Evolutionary conservation across 2,797 vertebrate species (phyloP).

Genomic region (Prionace glauca): DNA sequence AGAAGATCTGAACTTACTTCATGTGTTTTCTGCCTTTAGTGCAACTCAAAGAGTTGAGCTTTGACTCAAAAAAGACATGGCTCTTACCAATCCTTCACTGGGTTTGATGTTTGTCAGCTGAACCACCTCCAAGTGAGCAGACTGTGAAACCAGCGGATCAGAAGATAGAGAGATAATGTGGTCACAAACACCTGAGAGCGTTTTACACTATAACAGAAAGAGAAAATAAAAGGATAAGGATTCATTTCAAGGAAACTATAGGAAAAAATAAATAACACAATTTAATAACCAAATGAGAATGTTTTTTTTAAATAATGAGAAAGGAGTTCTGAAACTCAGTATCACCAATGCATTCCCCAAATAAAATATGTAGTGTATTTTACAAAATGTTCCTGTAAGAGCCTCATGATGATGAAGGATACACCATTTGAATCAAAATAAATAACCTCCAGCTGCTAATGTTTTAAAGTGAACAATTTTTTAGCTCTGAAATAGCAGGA

Average conservation of each 20-base stretch:
- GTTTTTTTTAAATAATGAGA: background rate
- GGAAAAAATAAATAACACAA: constrained; percentile 41
- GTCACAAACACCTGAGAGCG: constrained; percentile 90
- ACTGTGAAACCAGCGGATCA: constrained; percentile 95
- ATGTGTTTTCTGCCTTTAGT: background rate
- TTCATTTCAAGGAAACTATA: constrained; percentile 39
- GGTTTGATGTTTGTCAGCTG: constrained; percentile 94
- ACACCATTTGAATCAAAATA: background rate
- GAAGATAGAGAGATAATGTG: constrained; percentile 97
- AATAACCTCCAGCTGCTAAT: background rate
- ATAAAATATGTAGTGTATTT: background rate
- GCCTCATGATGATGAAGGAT: background rate
- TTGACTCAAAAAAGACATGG: constrained; percentile 38
- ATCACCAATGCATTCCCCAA: background rate
- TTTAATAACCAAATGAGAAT: constrained; percentile 37
- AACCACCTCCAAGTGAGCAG: constrained; percentile 94
- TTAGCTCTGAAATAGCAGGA: background rate
- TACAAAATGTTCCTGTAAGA: background rate
- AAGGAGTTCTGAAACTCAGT: background rate
- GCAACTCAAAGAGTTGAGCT: background rate
- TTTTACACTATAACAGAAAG: constrained; percentile 76
- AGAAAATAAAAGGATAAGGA: constrained; percentile 41
- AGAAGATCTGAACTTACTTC: background rate
- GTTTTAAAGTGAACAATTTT: background rate
- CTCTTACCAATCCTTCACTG: constrained; percentile 89